Evolutionary conservation across 2,888 invertebrate species (phyloP), one percentile per base, ranked within the genome.

Genomic region (Hypsopygia costalis): DNA sequence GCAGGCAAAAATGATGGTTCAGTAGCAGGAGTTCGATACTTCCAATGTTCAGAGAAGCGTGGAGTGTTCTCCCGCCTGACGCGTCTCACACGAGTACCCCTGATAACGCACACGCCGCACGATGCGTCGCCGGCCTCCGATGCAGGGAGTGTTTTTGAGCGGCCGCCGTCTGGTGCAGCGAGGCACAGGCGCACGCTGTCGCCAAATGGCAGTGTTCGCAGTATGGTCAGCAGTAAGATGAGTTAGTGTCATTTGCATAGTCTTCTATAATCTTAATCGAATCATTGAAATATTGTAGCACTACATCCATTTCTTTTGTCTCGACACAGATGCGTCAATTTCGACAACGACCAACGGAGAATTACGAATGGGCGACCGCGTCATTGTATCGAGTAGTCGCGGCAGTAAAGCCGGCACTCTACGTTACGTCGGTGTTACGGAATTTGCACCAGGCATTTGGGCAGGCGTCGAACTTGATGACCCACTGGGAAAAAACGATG

Each of bases 1-100:
- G 47, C 71, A 95, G 98, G 98, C 55, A 98, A 98, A 90, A 98
- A 98, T 77, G 98, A 98, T 79, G 98, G 98, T 16, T 95, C 97
- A 22, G 98, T 98, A 47, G 95, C 95, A 40, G 97, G 97, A 38
- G 92, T 93, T 40, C 92, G 95, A 35, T 98, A 98, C 82, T 98
- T 98, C 82, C 97, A 97, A 76, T 98, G 98, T 73, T 94, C 96
- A 64, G 92, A 95, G 12, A 95, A 95, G 65, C 94, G 94, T 44
- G 98, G 98, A n/a, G 94, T 98, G 10, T 98, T 98, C 81, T 97
- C 97, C 20, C 92, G 95, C 11, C 90, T 98, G 42, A 95, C 96
- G 28, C 93, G 98, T 46, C 90, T 98, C 35, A 95, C 96, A 2
- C 90, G 94, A 51, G 87, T 91, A 39, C 95, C 95, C 5, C 70